Conservation (phyloP, 2,113 vertebrate species). For the Scopus umbretta region DNA sequence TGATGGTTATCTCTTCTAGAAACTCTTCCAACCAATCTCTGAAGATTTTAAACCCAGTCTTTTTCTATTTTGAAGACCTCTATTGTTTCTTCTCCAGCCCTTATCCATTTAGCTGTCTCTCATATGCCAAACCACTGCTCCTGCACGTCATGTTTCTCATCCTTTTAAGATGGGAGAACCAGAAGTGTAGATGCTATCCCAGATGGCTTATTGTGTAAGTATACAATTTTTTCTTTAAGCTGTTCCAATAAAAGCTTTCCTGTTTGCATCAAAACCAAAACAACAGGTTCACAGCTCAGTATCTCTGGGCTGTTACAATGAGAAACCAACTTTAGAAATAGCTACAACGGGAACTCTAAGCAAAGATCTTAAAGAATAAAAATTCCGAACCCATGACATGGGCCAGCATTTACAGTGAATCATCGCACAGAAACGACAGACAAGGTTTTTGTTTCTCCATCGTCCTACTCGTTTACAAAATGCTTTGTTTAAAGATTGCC, state of each 20-base stretch:
- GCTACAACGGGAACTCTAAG: neutral
- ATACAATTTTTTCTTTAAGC: neutral
- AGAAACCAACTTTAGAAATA: neutral
- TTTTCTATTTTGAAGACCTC: neutral
- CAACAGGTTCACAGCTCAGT: slow-evolving; percentile 3
- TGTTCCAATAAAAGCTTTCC: slow-evolving; percentile 19
- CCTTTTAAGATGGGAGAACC: neutral
- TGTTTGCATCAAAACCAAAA: slow-evolving; percentile 14
- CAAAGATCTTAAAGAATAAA: neutral
- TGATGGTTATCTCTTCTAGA: neutral
- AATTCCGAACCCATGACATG: neutral
- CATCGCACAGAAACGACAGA: neutral
- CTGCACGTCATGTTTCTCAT: neutral
- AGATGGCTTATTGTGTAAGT: neutral
- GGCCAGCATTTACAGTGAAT: slow-evolving; percentile 5
- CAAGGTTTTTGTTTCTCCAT: neutral
- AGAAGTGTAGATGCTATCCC: neutral
- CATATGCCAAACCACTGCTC: neutral
- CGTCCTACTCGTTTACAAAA: neutral
- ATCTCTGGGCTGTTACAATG: neutral
- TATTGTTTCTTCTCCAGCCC: neutral
- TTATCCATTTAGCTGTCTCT: neutral
- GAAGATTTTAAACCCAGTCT: neutral
- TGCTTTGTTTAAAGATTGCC: neutral
- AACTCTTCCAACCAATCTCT: neutral